Evolutionary conservation across 2,113 vertebrate species (phyloP).

Genomic region (Polyodon spathula): DNA sequence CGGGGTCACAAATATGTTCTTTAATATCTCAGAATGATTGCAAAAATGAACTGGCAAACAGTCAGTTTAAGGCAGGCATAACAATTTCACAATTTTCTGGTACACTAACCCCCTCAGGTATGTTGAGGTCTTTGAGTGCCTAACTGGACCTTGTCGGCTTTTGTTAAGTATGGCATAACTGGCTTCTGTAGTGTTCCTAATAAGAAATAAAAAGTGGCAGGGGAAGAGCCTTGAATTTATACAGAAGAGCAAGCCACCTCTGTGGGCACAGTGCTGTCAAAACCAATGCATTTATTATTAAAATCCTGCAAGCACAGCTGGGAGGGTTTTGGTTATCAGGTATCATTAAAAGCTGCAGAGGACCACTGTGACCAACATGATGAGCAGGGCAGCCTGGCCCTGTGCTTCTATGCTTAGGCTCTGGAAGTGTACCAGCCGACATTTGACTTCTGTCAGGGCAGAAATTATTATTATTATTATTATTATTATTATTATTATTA

Average conservation of each 20-base stretch:
- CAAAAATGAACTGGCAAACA: constrained; percentile 37
- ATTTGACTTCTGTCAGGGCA: no score
- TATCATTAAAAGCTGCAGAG: no score
- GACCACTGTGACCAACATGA: no score
- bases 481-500: no score
- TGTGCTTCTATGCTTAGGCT: no score
- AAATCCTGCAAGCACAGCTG: no score
- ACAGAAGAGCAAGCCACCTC: constrained; percentile 3
- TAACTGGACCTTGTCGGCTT: constrained; percentile 34
- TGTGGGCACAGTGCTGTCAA: background rate
- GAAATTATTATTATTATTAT: no score
- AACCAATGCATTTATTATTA: background rate
- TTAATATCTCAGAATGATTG: constrained; percentile 43
- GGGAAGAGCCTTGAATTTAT: constrained; percentile 11
- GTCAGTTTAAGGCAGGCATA: constrained; percentile 31
- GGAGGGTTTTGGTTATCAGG: no score
- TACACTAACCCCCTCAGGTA: constrained; percentile 37
- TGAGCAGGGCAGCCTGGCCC: no score
- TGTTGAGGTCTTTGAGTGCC: constrained; percentile 41
- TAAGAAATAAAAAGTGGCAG: constrained; percentile 24
- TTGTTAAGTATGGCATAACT: constrained; percentile 46
- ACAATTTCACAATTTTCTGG: constrained; percentile 45
- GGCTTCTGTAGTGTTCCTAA: constrained; percentile 31
- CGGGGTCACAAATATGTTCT: constrained; percentile 46
- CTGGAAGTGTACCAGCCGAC: no score